A percentile compares a stretch with the other conserved stretches of the same genome.
phyloP scores from a whole-genome alignment of 2,797 vertebrate genomes.

The Epinephelus awoara region DNA sequence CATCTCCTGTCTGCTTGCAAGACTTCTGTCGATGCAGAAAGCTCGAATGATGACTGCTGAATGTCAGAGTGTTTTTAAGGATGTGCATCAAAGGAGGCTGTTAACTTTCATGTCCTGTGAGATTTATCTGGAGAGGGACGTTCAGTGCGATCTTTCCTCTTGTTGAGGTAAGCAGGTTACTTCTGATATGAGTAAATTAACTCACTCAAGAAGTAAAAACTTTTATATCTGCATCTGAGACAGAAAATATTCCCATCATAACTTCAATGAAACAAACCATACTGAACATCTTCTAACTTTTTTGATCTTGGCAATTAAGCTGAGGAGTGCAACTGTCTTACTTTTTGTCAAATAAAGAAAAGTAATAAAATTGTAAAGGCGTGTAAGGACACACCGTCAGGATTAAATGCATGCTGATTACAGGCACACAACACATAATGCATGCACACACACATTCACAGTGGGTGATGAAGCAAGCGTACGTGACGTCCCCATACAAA shows the following conservation, averaged over 20 bases:
- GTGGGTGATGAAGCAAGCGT: conserved; percentile 51
- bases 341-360: conserved; percentile 12
- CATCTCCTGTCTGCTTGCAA: conserved; percentile 21
- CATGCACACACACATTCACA: conserved; percentile 11
- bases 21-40: conserved; percentile 46
- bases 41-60: conserved; percentile 40
- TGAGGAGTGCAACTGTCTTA: neutral
- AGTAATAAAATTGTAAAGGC: neutral
- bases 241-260: conserved; percentile 12
- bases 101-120: conserved; percentile 54
- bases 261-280: neutral
- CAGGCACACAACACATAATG: neutral
- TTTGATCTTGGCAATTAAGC: conserved; percentile 13
- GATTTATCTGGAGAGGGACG: conserved; percentile 25
- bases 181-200: conserved; percentile 50
- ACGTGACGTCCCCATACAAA: conserved; percentile 63
- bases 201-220: conserved; percentile 26
- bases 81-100: conserved; percentile 53
- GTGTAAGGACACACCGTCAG: neutral
- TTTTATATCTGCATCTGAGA: conserved; percentile 20
- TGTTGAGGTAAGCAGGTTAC: conserved; percentile 30
- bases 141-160: conserved; percentile 24
- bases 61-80: conserved; percentile 54
- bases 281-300: conserved; percentile 24
- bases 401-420: conserved; percentile 31